phyloP scores from a whole-genome alignment of 2,888 invertebrate species.

The Slavum lentiscoides region DNA sequence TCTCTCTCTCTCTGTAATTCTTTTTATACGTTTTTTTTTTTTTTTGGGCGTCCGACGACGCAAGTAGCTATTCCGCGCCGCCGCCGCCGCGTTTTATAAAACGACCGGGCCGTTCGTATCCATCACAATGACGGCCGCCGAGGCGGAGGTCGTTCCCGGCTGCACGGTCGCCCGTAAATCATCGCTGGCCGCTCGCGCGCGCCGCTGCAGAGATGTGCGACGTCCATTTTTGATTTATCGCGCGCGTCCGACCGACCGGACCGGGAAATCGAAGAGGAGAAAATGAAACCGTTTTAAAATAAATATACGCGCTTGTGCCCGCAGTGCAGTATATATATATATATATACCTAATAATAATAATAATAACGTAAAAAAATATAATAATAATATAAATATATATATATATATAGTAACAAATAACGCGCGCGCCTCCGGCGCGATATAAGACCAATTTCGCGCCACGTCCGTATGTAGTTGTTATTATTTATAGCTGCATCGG shows the following conservation, averaged over 20 bases:
- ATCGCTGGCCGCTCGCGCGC: constrained; percentile 12
- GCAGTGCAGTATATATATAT: not conserved
- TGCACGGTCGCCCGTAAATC: constrained; percentile 44
- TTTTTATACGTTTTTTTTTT: too few relatives aligned
- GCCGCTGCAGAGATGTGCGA: constrained; percentile 46
- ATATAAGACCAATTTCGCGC: too few relatives aligned
- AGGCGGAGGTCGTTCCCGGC: constrained; percentile 42
- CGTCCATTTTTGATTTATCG: constrained; percentile 53
- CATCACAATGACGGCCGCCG: not conserved
- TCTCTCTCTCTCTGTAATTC: too few relatives aligned
- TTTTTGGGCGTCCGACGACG: constrained; percentile 13
- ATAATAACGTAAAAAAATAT: too few relatives aligned
- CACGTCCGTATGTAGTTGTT: too few relatives aligned
- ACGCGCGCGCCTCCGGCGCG: too few relatives aligned
- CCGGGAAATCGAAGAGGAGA: constrained; percentile 50
- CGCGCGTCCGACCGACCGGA: constrained; percentile 6
- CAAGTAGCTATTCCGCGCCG: too few relatives aligned
- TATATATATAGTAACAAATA: too few relatives aligned
- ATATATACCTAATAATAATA: not conserved
- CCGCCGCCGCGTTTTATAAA: not conserved
- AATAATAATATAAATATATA: too few relatives aligned
- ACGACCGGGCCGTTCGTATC: not conserved
- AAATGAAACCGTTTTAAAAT: constrained; percentile 35
- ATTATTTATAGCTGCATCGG: too few relatives aligned
- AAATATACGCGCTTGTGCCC: not conserved